Conservation (phyloP, 2,113 vertebrate species). For the Sula dactylatra region DNA sequence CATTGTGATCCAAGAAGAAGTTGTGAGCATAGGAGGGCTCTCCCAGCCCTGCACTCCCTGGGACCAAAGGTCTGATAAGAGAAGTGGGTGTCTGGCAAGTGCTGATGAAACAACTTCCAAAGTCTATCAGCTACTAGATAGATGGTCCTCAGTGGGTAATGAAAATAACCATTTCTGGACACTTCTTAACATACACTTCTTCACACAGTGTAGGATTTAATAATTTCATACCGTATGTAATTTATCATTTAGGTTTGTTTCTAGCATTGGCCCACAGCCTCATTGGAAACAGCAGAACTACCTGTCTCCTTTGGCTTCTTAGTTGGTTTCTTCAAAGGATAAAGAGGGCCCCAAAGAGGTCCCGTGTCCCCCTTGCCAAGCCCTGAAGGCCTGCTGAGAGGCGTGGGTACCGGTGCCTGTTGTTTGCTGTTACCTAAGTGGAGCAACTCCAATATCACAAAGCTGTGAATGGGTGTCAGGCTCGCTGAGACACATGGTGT, state of each 20-base stretch:
- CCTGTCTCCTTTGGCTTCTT: not conserved
- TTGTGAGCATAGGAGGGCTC: not conserved
- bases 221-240: not conserved
- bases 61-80: constrained; percentile 40
- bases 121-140: not conserved
- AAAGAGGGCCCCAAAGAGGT: not conserved
- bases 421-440: not conserved
- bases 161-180: constrained; percentile 14
- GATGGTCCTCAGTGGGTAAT: not conserved
- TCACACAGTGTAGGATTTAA: not conserved
- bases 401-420: rapidly evolving
- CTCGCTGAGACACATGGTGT: not conserved
- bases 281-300: not conserved
- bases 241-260: not conserved
- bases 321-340: not conserved
- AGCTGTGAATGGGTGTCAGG: not conserved
- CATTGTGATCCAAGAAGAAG: constrained; percentile 16
- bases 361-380: not conserved
- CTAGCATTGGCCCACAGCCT: not conserved
- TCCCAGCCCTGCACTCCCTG: not conserved
- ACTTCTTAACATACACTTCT: not conserved
- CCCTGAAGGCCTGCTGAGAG: not conserved
- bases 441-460: not conserved
- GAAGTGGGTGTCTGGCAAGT: constrained; percentile 26
- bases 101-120: constrained; percentile 15